Evolutionary conservation across 2,113 vertebrate species (phyloP).

Genomic region (Cephalopholis sonnerati): DNA sequence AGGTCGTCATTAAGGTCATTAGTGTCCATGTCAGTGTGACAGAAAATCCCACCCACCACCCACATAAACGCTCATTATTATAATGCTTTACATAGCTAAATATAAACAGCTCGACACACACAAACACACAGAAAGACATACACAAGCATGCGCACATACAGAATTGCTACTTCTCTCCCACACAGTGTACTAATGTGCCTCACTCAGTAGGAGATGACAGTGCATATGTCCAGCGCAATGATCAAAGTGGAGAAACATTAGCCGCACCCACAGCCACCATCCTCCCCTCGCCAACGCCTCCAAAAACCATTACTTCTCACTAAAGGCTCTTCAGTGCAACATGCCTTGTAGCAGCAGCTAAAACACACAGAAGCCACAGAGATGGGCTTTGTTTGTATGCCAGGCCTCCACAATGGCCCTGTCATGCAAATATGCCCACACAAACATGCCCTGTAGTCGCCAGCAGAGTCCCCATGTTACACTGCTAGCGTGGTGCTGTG

Average conservation of each 20-base stretch:
- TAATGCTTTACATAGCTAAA: constrained; percentile 67
- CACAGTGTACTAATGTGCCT: constrained; percentile 49
- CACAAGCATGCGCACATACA: not conserved
- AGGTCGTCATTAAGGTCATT: constrained; percentile 72
- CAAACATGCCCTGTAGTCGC: constrained; percentile 62
- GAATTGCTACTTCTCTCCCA: constrained; percentile 31
- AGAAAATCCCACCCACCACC: constrained; percentile 65
- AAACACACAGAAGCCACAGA: constrained; percentile 64
- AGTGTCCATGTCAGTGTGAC: constrained; percentile 58
- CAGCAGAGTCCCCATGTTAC: constrained; percentile 48
- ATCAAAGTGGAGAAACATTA: constrained; percentile 39
- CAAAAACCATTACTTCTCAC: constrained; percentile 36
- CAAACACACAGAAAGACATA: constrained; percentile 8
- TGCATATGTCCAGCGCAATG: constrained; percentile 19
- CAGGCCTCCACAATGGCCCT: constrained; percentile 66
- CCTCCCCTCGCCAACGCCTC: constrained; percentile 9
- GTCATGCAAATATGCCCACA: constrained; percentile 76
- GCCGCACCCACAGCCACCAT: constrained; percentile 16
- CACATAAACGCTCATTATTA: constrained; percentile 57
- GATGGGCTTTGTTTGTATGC: constrained; percentile 72
- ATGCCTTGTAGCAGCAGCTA: constrained; percentile 57
- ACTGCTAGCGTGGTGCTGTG: constrained; percentile 35
- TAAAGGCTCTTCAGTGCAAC: constrained; percentile 53
- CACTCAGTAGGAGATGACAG: constrained; percentile 53
- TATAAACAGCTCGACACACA: constrained; percentile 58